A percentile compares a stretch with the other conserved stretches of the same genome.
These are phyloP conservation scores for Plagodis dolabraria DNA, from an alignment of 2,888 invertebrate genomes.

Conservation along the genomic window DNA sequence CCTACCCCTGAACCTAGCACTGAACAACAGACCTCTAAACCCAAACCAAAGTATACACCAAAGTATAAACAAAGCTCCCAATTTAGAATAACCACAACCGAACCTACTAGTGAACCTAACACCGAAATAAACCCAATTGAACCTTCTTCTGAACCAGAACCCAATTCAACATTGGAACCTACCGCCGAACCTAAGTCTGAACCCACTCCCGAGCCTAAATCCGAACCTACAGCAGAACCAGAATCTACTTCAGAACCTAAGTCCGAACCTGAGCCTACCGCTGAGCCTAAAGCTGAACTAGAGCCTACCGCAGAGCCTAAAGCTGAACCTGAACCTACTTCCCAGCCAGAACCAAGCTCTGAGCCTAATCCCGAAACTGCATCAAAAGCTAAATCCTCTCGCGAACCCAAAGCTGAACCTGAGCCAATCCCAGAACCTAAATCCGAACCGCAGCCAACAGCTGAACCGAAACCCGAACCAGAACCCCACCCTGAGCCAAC, in stretches of 20 bases:
- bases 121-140: conserved; percentile 1
- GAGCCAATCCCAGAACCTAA: conserved; percentile 60
- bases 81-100: conserved; percentile 44
- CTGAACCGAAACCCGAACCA: conserved; percentile 46
- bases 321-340: conserved; percentile 12
- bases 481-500: conserved; percentile 40
- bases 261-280: conserved; percentile 49
- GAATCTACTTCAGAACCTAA: conserved; percentile 38
- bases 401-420: conserved; percentile 26
- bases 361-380: conserved; percentile 17
- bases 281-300: conserved; percentile 34
- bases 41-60: conserved; percentile 52
- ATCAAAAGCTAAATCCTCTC: conserved; percentile 17
- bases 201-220: conserved; percentile 45
- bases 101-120: conserved; percentile 46
- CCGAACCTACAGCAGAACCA: conserved; percentile 60
- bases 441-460: conserved; percentile 52
- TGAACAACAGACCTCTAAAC: conserved; percentile 40
- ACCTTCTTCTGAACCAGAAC: conserved; percentile 35
- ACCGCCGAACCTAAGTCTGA: conserved; percentile 62
- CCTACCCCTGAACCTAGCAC: conserved; percentile 54
- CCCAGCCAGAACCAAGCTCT: conserved; percentile 16
- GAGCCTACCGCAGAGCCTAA: conserved; percentile 21
- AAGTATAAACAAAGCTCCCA: conserved; percentile 45
- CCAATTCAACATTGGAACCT: conserved; percentile 43